A percentile compares a stretch with the other conserved stretches of the same genome.
phyloP scores from a whole-genome alignment of 2,113 vertebrate species.

The Forbesichthys papilliferus region DNA sequence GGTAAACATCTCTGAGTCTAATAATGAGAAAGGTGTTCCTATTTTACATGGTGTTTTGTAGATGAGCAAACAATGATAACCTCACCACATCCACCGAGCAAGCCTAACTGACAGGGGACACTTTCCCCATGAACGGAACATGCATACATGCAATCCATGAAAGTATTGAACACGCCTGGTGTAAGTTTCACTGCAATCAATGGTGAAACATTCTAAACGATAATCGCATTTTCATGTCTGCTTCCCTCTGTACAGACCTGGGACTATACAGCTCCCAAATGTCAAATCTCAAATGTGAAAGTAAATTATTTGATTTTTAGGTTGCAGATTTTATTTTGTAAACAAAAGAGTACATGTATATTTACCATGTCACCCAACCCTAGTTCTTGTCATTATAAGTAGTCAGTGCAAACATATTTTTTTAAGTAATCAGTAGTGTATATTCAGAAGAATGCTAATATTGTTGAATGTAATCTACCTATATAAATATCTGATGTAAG shows the following conservation, averaged over 20 bases:
- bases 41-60: slow-evolving; percentile 21
- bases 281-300: neutral
- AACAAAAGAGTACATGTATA: too few species aligned
- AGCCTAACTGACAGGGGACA: slow-evolving; percentile 47
- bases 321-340: neutral
- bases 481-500: too few species aligned
- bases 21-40: neutral
- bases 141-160: slow-evolving; percentile 65
- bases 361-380: too few species aligned
- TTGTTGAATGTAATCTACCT: too few species aligned
- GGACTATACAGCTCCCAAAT: neutral
- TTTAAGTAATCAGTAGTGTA: too few species aligned
- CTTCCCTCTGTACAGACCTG: slow-evolving; percentile 40
- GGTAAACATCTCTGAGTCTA: neutral
- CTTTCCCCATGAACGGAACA: slow-evolving; percentile 57
- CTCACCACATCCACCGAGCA: slow-evolving; percentile 31
- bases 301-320: neutral
- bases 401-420: too few species aligned
- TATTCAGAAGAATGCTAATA: too few species aligned
- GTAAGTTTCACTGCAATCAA: slow-evolving; percentile 63
- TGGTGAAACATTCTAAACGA: slow-evolving; percentile 48
- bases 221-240: slow-evolving; percentile 61
- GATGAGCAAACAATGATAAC: slow-evolving; percentile 8
- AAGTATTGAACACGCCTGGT: slow-evolving; percentile 53
- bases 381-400: too few species aligned